Evolutionary conservation across 2,113 vertebrate species (phyloP), one percentile per base, ranked within the genome.

Genomic region (Bombycilla garrulus): DNA sequence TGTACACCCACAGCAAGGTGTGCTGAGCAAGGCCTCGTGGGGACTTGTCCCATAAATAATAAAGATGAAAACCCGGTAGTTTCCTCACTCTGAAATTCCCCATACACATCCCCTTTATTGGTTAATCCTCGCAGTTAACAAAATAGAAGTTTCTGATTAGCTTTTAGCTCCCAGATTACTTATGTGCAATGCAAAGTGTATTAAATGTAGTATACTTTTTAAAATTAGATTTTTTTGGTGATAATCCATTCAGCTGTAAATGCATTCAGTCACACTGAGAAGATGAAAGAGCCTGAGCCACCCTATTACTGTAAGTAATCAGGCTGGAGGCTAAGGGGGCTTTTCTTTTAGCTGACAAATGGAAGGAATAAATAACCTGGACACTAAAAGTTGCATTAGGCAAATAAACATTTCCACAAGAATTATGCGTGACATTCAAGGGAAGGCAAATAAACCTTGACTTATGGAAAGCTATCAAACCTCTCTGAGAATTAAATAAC

Each of bases 361-460:
- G 95, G 91, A 90, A 88, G 91, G 86, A 97, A 98, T 98, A 98
- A 98, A 98, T 98, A 97, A 98, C 93, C 94, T 77, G 54, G 97
- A 97, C 97, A 96, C 97, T 98, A 98, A 97, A 98, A 98, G 97
- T 97, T 98, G 97, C 97, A 98, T 98, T 98, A 98, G 97, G 98
- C 97, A 98, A 98, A 98, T 98, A 98, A 98, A 98, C 96, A 97
- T 98, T 98, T 98, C 94, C 90, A 94, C 94, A 97, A 97, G 98
- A 98, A 97, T 98, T 98, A 97, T 97, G 97, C 81, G 95, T 96
- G 97, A 97, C 97, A 94, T 97, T 97, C 97, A 77, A 92, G 91
- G 94, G 95, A 96, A 97, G 97, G 97, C 97, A 97, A 98, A 98
- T 98, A 98, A 98, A 97, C 97, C 95, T 92, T 98, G 97, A 97